phyloP scores from a whole-genome alignment of 2,888 invertebrate species.

The Drosophila lacicola region DNA sequence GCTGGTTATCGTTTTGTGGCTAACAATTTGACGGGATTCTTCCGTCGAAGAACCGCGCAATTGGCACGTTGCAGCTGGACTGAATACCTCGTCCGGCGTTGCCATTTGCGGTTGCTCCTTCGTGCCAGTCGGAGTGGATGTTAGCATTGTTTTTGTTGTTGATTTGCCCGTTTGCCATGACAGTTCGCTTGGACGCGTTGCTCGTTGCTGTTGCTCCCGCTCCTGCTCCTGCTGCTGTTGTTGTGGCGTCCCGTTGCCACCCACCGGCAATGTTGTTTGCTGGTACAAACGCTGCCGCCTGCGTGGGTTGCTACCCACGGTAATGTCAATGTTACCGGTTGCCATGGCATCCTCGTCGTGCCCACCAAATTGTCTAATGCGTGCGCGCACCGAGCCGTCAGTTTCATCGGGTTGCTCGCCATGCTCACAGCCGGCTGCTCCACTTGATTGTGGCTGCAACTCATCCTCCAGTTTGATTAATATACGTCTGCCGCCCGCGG shows the following conservation, averaged over 20 bases:
- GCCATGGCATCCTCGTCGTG: constrained; percentile 71
- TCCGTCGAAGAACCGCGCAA: constrained; percentile 82
- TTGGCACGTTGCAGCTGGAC: constrained; percentile 82
- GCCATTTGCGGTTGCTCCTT: constrained; percentile 78
- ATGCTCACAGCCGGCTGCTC: constrained; percentile 20
- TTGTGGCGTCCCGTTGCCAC: constrained; percentile 73
- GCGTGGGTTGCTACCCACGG: constrained; percentile 81
- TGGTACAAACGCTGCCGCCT: constrained; percentile 70
- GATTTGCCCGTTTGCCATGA: constrained; percentile 72
- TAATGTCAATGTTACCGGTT: constrained; percentile 83
- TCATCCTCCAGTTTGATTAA: constrained; percentile 81
- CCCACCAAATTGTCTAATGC: constrained; percentile 68
- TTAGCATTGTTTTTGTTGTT: constrained; percentile 80
- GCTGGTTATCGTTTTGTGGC: constrained; percentile 72
- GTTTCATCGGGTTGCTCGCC: constrained; percentile 66
- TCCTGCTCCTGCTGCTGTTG: constrained; percentile 52
- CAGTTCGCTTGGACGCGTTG: constrained; percentile 65
- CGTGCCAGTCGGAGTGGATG: constrained; percentile 78
- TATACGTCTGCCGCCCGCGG: constrained; percentile 81
- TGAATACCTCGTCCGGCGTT: constrained; percentile 58
- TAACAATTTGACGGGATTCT: constrained; percentile 81
- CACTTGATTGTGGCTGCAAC: constrained; percentile 23
- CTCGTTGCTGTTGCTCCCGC: constrained; percentile 25
- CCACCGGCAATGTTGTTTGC: constrained; percentile 72
- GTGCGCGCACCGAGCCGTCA: constrained; percentile 72